These are phyloP conservation scores for Nomada hirtipes DNA, from an alignment of 2,888 invertebrate species.

Conservation along the genomic window DNA sequence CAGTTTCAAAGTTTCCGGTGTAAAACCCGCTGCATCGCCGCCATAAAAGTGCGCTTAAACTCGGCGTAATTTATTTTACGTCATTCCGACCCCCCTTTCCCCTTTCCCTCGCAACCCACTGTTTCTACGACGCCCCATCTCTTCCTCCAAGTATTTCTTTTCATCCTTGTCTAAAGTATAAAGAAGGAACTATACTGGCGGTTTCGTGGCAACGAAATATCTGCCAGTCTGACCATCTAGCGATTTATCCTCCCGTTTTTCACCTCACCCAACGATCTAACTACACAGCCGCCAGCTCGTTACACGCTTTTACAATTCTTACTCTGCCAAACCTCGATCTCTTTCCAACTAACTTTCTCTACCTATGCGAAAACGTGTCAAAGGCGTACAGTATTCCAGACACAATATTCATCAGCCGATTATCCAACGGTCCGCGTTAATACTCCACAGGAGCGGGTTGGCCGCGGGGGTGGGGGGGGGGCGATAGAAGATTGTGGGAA, in stretches of 20 bases:
- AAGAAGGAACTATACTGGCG: background rate
- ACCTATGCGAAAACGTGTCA: background rate
- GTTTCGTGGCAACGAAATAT: background rate
- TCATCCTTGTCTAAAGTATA: background rate
- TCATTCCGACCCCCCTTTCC: slow-evolving; percentile 36
- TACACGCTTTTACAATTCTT: slow-evolving; percentile 6
- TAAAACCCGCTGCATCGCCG: slow-evolving; percentile 59
- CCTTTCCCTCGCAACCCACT: background rate
- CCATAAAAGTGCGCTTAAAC: slow-evolving; percentile 66
- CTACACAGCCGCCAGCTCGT: background rate
- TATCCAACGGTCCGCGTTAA: slow-evolving; percentile 9
- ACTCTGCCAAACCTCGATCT: background rate
- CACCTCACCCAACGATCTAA: background rate
- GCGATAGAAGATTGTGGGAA: slow-evolving; percentile 2
- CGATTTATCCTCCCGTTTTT: slow-evolving; percentile 17
- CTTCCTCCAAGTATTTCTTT: background rate
- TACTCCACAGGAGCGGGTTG: background rate
- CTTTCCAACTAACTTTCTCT: background rate
- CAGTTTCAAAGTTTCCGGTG: slow-evolving; percentile 59
- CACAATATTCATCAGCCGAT: background rate
- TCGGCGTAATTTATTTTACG: slow-evolving; percentile 67
- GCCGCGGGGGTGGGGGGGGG: background rate
- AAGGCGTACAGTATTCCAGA: slow-evolving; percentile 1
- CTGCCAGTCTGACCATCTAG: slow-evolving; percentile 18
- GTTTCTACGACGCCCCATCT: background rate